Percentiles rank a stretch among this genome's conserved stretches.
phyloP scores from a whole-genome alignment of 1,140 invertebrate genomes.

The Latrodectus geometricus region DNA sequence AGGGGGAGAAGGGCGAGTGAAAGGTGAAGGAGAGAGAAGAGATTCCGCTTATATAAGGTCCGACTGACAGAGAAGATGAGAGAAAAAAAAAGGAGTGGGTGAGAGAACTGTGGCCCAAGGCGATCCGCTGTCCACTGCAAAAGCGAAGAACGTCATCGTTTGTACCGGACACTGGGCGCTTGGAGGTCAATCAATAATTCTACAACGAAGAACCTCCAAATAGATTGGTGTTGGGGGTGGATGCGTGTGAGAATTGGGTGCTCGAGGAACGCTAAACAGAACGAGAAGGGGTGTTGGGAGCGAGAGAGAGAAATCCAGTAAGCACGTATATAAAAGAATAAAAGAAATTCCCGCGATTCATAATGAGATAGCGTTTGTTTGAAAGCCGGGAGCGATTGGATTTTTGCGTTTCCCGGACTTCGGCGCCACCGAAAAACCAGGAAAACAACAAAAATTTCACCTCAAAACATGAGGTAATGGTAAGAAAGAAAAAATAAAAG shows the following conservation, averaged over 20 bases:
- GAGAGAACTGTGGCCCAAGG: slow-evolving; percentile 46
- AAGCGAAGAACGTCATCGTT: slow-evolving; percentile 58
- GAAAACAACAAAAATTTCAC: slow-evolving; percentile 52
- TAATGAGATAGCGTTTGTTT: slow-evolving; percentile 59
- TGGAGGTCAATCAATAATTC: slow-evolving; percentile 61
- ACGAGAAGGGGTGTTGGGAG: slow-evolving; percentile 1
- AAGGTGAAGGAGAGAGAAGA: slow-evolving; percentile 1
- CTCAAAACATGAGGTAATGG: slow-evolving; percentile 34
- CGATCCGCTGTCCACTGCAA: slow-evolving; percentile 59
- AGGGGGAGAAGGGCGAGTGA: slow-evolving; percentile 25
- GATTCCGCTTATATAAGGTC: slow-evolving; percentile 19
- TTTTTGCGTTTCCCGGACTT: slow-evolving; percentile 44
- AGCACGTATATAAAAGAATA: slow-evolving; percentile 36
- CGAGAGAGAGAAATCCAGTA: slow-evolving; percentile 24
- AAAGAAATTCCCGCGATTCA: slow-evolving; percentile 44
- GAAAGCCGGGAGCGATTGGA: slow-evolving; percentile 53
- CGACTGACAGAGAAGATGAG: slow-evolving; percentile 28
- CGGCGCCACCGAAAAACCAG: slow-evolving; percentile 16
- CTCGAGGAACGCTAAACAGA: slow-evolving; percentile 30
- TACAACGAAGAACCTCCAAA: slow-evolving; percentile 56
- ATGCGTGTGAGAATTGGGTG: slow-evolving; percentile 25
- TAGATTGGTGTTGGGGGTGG: slow-evolving; percentile 39
- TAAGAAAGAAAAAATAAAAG: slow-evolving; percentile 10
- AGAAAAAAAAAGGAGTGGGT: slow-evolving; percentile 14
- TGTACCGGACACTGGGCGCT: slow-evolving; percentile 54